Evolutionary conservation across 2,888 invertebrate genomes (phyloP), one percentile per base, ranked within the genome.

Genomic region (Halictus quadricinctus): DNA sequence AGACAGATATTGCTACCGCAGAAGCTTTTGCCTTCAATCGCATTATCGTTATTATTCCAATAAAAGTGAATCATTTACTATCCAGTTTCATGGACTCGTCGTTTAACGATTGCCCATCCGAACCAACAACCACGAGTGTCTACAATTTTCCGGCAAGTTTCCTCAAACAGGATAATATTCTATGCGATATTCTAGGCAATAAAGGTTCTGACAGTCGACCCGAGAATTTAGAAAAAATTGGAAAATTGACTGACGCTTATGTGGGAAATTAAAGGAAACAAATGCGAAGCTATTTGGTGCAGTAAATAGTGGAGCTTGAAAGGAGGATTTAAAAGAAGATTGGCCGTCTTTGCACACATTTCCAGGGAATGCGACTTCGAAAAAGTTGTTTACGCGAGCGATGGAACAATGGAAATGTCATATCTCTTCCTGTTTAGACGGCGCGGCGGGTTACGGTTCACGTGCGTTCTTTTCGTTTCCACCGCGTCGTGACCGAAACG

Each of bases 401-500:
- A 25, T 8, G 25, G n/a, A 46, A 72, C 46, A 46, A 72, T 72
- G 25, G 46, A 72, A 15, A 72, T n/a, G 72, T 46, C 72, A 0
- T 46, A 25, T 72, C 58, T 36, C 58, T 41, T 25, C 25, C 54
- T 29, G 48, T 66, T 66, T 64, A 46, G 46, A 66, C 48, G 25
- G 8, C 43, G 46, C 36, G 36, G 8, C 43, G 46, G 21, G 25
- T 29, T 64, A n/a, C 10, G 76, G 69, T 66, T 50, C 50, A 36
- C 43, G 8, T n/a, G 8, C 5, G 50, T 69, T 69, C 41, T 72
- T 72, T 72, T 36, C 82, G 46, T n/a, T 50, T 48, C 15, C 21
- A 29, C 15, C 25, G 25, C 70, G 70, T 88, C 84, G 85, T 85
- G 88, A 87, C 87, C 60, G 46, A 77, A 64, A 43, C 72, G 74